These are phyloP conservation scores for Bombyx mandarina DNA, from an alignment of 1,140 invertebrate genomes.

Conservation along the genomic window DNA sequence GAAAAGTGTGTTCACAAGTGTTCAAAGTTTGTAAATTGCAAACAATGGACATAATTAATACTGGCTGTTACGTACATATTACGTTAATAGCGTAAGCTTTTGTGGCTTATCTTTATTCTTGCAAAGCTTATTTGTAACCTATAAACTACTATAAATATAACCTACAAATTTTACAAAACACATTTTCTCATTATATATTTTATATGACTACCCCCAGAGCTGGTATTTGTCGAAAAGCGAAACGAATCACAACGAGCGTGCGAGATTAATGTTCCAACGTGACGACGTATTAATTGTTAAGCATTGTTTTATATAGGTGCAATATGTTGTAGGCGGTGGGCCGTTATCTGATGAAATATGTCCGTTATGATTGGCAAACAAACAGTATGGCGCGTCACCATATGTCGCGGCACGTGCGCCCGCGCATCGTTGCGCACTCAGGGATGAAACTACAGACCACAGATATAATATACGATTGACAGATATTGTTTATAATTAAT, in stretches of 20 bases:
- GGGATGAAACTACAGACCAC: constrained; percentile 40
- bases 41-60: no score
- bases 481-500: background rate
- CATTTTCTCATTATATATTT: no score
- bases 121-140: no score
- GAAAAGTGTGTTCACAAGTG: no score
- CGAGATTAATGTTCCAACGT: constrained; percentile 9
- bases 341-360: constrained; percentile 71
- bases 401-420: constrained; percentile 68
- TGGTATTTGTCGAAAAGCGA: constrained; percentile 31
- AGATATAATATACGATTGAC: background rate
- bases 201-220: no score
- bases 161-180: no score
- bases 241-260: constrained; percentile 30
- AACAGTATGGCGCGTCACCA: constrained; percentile 66
- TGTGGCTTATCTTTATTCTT: no score
- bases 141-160: no score
- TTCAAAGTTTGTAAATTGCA: no score
- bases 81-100: no score
- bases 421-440: constrained; percentile 60
- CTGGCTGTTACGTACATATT: no score
- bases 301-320: constrained; percentile 62
- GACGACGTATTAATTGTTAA: constrained; percentile 55
- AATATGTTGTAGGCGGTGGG: constrained; percentile 50
- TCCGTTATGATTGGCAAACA: constrained; percentile 71